Conservation (phyloP, 2,113 vertebrate species). For the Oryzias melastigma region DNA sequence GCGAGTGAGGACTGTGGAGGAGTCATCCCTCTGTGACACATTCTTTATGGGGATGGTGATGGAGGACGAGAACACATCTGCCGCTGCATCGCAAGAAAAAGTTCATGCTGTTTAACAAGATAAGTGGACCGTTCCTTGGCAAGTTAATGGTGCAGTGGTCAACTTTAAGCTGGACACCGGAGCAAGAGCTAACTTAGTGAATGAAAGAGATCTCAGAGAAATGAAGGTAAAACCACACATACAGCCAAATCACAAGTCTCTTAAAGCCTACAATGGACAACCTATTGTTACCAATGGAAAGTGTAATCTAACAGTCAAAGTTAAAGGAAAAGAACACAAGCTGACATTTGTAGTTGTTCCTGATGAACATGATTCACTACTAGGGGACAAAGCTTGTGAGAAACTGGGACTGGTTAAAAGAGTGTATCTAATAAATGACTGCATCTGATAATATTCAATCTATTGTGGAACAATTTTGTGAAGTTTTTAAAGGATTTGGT, state of each 20-base stretch:
- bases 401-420: not conserved
- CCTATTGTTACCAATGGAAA: not conserved
- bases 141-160: not conserved
- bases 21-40: not conserved
- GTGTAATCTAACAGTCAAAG: not conserved
- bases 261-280: not conserved
- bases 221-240: constrained; percentile 2
- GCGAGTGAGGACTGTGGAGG: not conserved
- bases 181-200: not conserved
- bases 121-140: not conserved
- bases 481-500: not conserved
- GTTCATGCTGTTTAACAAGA: not conserved
- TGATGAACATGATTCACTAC: not conserved
- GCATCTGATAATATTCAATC: not conserved
- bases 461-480: not conserved
- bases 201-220: not conserved
- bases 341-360: constrained; percentile 4
- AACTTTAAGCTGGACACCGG: not conserved
- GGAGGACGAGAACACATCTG: not conserved
- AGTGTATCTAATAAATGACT: not conserved
- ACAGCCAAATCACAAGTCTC: not conserved
- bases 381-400: not conserved
- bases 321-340: not conserved
- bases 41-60: not conserved
- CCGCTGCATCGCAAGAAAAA: not conserved